phyloP scores from a whole-genome alignment of 2,113 vertebrate species.

The Apteryx mantelli region DNA sequence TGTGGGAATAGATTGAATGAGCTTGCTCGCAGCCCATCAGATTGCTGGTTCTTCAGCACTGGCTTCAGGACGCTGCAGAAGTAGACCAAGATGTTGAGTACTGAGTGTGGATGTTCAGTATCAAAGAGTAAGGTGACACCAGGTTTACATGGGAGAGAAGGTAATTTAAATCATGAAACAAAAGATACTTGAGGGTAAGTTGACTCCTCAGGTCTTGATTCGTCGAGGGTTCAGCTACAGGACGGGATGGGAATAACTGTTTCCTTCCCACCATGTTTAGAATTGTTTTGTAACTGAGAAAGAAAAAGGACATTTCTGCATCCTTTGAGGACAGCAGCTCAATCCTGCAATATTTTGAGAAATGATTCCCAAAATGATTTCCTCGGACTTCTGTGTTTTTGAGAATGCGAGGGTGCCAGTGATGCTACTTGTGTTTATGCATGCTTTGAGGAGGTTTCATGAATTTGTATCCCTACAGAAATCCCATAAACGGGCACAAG shows the following conservation, averaged over 20 bases:
- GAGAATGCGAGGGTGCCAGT: background rate
- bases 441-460: background rate
- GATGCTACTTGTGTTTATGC: background rate
- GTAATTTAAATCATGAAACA: slow-evolving; percentile 42
- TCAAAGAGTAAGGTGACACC: slow-evolving; percentile 61
- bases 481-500: background rate
- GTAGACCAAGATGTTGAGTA: background rate
- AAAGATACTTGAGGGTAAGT: slow-evolving; percentile 34
- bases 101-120: background rate
- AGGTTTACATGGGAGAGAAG: slow-evolving; percentile 23
- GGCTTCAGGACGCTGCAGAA: background rate
- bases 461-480: background rate
- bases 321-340: background rate
- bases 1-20: background rate
- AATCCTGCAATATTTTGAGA: background rate
- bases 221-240: background rate
- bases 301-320: background rate
- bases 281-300: background rate
- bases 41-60: background rate
- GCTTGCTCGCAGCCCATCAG: background rate
- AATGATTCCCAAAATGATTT: background rate
- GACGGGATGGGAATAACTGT: background rate
- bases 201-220: slow-evolving; percentile 25
- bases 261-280: background rate
- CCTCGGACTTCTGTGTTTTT: background rate